Evolutionary conservation across 2,113 vertebrate genomes (phyloP).

Genomic region (Nothoprocta pentlandii): DNA sequence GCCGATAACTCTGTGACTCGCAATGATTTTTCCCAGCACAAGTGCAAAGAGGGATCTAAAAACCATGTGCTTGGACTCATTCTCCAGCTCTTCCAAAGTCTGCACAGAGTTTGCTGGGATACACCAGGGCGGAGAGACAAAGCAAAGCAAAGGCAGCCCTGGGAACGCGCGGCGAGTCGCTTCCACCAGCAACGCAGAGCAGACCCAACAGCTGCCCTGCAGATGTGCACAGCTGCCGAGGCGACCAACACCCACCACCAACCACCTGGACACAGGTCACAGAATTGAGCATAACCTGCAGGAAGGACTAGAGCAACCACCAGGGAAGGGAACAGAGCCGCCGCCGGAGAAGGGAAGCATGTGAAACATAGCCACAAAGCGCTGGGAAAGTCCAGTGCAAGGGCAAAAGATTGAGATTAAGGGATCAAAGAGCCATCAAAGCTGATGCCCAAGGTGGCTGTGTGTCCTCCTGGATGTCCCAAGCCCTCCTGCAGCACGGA

Average conservation of each 20-base stretch:
- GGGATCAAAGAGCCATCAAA: background rate
- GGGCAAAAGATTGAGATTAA: background rate
- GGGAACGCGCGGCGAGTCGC: background rate
- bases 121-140: background rate
- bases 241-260: fast-evolving
- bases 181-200: background rate
- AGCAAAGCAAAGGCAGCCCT: fast-evolving
- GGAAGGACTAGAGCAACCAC: background rate
- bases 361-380: background rate
- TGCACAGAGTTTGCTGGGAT: background rate
- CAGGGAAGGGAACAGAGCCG: background rate
- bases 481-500: fast-evolving
- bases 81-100: background rate
- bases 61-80: background rate
- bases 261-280: background rate
- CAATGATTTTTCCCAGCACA: background rate
- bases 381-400: background rate
- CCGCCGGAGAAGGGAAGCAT: background rate
- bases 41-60: background rate
- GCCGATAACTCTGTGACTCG: fast-evolving
- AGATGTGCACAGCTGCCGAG: background rate
- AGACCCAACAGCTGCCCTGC: background rate
- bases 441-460: fast-evolving
- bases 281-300: background rate
- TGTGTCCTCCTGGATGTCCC: fast-evolving